Conservation (phyloP, 2,113 vertebrate species). For the Garra rufa region DNA sequence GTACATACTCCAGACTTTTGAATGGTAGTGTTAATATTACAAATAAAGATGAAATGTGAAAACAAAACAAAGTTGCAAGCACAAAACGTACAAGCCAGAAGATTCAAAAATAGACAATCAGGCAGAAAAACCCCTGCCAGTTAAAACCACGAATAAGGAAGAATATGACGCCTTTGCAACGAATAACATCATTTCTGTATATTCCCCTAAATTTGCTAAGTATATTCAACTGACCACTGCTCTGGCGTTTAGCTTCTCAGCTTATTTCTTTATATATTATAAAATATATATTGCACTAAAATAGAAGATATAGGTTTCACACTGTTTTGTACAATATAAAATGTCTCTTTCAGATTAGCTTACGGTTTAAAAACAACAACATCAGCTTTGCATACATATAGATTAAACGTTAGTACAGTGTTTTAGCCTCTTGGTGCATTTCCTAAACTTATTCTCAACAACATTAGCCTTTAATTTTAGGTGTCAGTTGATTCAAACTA, state of each 20-base stretch:
- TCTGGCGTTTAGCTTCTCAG: neutral
- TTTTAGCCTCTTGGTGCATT: neutral
- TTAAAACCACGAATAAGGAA: neutral
- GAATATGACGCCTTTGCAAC: neutral
- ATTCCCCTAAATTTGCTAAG: neutral
- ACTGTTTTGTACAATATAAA: neutral
- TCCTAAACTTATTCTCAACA: neutral
- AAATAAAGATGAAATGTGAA: neutral
- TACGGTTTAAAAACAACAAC: neutral
- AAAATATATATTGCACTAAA: neutral
- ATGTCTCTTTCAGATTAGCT: neutral
- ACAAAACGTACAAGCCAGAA: neutral
- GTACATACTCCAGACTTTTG: neutral
- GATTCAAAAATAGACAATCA: neutral
- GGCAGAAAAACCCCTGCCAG: neutral
- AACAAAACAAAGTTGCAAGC: neutral
- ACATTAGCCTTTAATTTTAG: neutral
- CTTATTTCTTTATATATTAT: neutral
- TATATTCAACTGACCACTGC: neutral
- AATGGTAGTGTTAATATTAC: neutral
- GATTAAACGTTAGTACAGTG: slow-evolving; percentile 14
- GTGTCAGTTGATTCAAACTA: neutral
- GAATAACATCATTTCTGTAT: neutral
- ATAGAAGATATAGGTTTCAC: neutral
- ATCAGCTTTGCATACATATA: slow-evolving; percentile 9